A percentile compares a stretch with the other conserved stretches of the same genome.
These are phyloP conservation scores for Alcedo atthis DNA, from an alignment of 2,797 vertebrate genomes.

Conservation along the genomic window DNA sequence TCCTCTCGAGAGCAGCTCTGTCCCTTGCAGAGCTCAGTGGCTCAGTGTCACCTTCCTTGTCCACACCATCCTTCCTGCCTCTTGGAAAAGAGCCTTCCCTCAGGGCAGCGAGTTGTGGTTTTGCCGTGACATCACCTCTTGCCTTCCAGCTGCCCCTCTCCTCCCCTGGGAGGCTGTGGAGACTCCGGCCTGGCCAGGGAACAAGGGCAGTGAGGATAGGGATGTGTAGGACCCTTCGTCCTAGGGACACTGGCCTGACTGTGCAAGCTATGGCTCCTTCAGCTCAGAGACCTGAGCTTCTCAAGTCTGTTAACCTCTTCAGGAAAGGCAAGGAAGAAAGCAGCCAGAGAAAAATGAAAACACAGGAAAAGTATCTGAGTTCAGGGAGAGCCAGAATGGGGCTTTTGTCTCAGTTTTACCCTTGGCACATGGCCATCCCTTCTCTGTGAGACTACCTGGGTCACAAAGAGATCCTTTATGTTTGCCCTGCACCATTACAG, in stretches of 20 bases:
- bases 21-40: not conserved
- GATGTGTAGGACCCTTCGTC: not conserved
- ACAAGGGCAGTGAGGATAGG: not conserved
- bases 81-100: not conserved
- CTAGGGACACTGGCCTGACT: not conserved
- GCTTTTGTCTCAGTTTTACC: conserved; percentile 42
- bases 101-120: not conserved
- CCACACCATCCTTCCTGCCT: not conserved
- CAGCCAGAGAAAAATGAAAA: not conserved
- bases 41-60: not conserved
- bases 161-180: not conserved
- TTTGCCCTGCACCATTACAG: not conserved
- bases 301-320: not conserved
- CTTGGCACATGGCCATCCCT: conserved; percentile 5
- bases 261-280: not conserved
- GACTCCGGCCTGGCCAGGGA: not conserved
- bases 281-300: not conserved
- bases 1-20: not conserved
- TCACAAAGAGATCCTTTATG: conserved; percentile 55
- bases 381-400: conserved; percentile 1
- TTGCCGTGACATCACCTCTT: not conserved
- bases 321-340: not conserved
- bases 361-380: conserved; percentile 22
- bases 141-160: not conserved
- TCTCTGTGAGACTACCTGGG: conserved; percentile 21